Base-by-base conservation (phyloP, 2,113 vertebrate genomes). In the Pteropus alecto region DNA sequence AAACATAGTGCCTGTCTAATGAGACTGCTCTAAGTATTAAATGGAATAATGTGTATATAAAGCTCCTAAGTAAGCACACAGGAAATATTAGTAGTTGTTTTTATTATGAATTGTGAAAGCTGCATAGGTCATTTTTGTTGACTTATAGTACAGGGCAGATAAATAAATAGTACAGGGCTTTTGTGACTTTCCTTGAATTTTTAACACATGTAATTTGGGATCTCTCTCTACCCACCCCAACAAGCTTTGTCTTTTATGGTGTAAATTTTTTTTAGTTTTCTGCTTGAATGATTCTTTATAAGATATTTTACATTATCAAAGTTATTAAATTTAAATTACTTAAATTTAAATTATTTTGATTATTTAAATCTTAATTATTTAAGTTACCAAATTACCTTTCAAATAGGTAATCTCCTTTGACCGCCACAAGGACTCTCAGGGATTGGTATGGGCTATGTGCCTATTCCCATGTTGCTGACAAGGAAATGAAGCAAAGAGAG, bases 261-360 rank as follows among this genome's bases (percentile, higher is more conserved):
- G 18, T 35, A 71, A 95, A 65, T 97, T 96, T 91, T 93, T 81
- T 94, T 94, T 86, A 60, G 56, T 88, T 97, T 97, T 96, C 86
- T 93, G 78, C 46, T 7, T 79, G 89, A 92, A 74, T 76, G 89
- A 84, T 93, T 93, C 51, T 79, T 94, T 95, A 95, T 56, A 77
- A 78, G 46, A 56, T 76, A 85, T 30, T 78, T 97, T 89, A 87
- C 88, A 73, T 86, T 22, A 88, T 63, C 46, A 60, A 71, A 71
- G 85, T 51, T 82, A 60, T 82, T 22, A 84, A 90, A 94, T 90
- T 95, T 77, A 85, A 95, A 78, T 90, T 38, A 91, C 79, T 56
- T 56, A 56, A 70, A 58, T 81, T 81, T 81, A 26, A 24, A 58
- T 79, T n/a, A 48, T 78, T 85, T 54, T 78, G 19, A 51, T 70